Evolutionary conservation across 2,113 vertebrate species (phyloP).

Genomic region (Channa argus): DNA sequence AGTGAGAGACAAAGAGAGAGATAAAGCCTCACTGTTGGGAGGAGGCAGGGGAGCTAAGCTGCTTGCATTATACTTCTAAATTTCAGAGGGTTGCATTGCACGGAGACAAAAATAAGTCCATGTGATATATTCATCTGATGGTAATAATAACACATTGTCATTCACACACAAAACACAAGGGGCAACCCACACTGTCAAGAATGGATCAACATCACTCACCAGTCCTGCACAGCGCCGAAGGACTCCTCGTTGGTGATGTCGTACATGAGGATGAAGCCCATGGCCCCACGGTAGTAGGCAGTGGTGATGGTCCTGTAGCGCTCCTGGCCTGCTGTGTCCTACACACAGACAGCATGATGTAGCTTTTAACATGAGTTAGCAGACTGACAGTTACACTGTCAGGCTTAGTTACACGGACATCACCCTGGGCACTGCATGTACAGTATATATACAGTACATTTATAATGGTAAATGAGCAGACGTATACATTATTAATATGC

Average conservation of each 20-base stretch:
- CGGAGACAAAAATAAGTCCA: not conserved
- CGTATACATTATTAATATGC: not conserved
- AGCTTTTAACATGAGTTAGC: not conserved
- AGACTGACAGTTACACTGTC: constrained; percentile 24
- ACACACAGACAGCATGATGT: constrained; percentile 46
- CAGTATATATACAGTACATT: not conserved
- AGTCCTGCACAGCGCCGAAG: constrained; percentile 80
- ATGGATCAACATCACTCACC: constrained; percentile 62
- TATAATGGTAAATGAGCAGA: not conserved
- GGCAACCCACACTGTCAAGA: not conserved
- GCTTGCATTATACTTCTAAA: not conserved
- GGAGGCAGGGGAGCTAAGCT: not conserved
- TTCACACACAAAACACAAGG: not conserved
- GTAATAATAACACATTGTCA: not conserved
- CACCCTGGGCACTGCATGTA: not conserved
- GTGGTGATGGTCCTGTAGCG: constrained; percentile 83
- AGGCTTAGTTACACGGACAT: not conserved
- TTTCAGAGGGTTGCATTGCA: constrained; percentile 5
- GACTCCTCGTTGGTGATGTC: constrained; percentile 83
- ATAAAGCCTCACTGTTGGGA: not conserved
- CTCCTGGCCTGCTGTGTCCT: constrained; percentile 82
- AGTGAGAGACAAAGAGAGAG: not conserved
- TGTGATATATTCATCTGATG: constrained; percentile 5
- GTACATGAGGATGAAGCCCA: constrained; percentile 84
- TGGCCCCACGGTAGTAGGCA: constrained; percentile 81